Evolutionary conservation across 2,888 invertebrate genomes (phyloP), one percentile per base, ranked within the genome.

Genomic region (Nomada fucata): DNA sequence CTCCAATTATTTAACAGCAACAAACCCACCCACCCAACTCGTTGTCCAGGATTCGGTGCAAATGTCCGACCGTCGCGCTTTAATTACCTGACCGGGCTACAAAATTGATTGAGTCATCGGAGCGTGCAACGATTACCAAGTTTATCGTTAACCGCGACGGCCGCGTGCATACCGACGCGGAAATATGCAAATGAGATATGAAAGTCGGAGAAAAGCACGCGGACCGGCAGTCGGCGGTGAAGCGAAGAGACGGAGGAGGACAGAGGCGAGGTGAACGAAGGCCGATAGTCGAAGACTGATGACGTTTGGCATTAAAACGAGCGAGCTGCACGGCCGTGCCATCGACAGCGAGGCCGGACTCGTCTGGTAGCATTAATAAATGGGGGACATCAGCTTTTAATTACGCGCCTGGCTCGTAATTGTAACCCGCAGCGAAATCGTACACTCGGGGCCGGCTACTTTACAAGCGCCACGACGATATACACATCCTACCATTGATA

Each of bases 341-440:
- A 70, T 79, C 71, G 86, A 75, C 82, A 68, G 69, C 53, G 72
- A n/a, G 60, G 60, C 71, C 47, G 78, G 75, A 57, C 82, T 83
- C 81, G 83, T 86, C 76, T 69, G 79, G 85, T 79, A 79, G 81
- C 83, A 76, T 85, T 85, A 87, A 87, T 85, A 87, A 85, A 87
- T 79, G 87, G 76, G 81, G n/a, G 80, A 83, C 87, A 85, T 87
- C 87, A 76, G 87, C 83, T 87, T 87, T 87, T 87, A 87, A 87
- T 87, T 87, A 87, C 85, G 85, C 85, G 79, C 82, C 83, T 79
- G 63, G 81, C 82, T 83, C 83, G 83, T 87, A 87, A 87, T 87
- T 87, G 83, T 87, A 82, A 87, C 87, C 87, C 78, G 87, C 82
- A 80, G 87, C 85, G 83, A 87, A 87, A 87, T 79, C 85, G 83